Conservation (phyloP, 1,140 invertebrate genomes). For the Drosophila micromelanica region DNA sequence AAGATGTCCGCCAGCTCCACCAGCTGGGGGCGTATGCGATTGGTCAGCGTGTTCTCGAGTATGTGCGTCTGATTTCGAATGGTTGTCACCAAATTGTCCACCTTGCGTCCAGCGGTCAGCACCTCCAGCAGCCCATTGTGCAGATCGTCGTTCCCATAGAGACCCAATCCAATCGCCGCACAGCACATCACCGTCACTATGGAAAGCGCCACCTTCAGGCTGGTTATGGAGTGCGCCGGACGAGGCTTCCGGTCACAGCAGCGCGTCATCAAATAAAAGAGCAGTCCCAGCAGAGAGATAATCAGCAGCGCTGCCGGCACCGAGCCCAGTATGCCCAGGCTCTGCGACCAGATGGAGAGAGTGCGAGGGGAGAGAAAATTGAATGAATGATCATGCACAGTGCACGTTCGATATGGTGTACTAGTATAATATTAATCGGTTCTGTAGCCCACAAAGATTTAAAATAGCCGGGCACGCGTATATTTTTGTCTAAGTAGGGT, state of each 20-base stretch:
- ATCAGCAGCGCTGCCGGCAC: slow-evolving; percentile 96
- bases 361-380: neutral
- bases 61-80: slow-evolving; percentile 90
- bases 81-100: slow-evolving; percentile 90
- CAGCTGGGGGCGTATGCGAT: slow-evolving; percentile 88
- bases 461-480: too few species aligned
- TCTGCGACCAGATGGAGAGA: slow-evolving; percentile 85
- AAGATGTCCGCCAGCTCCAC: slow-evolving; percentile 89
- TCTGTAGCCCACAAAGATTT: neutral
- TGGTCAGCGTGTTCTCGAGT: slow-evolving; percentile 87
- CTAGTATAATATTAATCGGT: neutral
- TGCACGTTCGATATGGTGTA: neutral
- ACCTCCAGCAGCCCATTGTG: slow-evolving; percentile 94
- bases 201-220: slow-evolving; percentile 92
- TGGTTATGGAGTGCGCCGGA: slow-evolving; percentile 92
- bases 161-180: slow-evolving; percentile 88
- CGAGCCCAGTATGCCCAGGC: slow-evolving; percentile 94
- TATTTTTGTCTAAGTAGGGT: too few species aligned
- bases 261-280: slow-evolving; percentile 95
- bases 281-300: slow-evolving; percentile 92
- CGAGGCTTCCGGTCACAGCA: slow-evolving; percentile 96
- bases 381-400: neutral
- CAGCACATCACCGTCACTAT: slow-evolving; percentile 93
- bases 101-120: slow-evolving; percentile 90
- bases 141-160: slow-evolving; percentile 93